A percentile compares a stretch with the other conserved stretches of the same genome.
Evolutionary conservation across 1,140 invertebrate species (phyloP).

Genomic region (Neodiprion virginianus): DNA sequence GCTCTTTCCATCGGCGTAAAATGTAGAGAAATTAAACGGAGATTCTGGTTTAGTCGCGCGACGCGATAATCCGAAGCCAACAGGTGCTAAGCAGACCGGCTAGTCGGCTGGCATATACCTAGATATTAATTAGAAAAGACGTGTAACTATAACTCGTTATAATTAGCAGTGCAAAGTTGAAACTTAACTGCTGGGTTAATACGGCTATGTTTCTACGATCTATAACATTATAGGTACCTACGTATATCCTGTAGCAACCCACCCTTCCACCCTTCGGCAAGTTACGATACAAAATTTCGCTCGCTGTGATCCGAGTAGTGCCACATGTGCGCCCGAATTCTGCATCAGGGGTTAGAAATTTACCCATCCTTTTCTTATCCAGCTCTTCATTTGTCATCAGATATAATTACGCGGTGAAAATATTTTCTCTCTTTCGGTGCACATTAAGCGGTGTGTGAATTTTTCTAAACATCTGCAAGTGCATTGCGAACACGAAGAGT

Average conservation of each 20-base stretch:
- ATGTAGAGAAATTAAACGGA: not conserved
- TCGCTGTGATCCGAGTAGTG: too few species aligned
- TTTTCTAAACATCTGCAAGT: too few species aligned
- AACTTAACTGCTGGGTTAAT: not conserved
- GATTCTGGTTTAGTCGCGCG: not conserved
- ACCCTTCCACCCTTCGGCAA: too few species aligned
- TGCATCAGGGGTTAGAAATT: too few species aligned
- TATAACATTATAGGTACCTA: not conserved
- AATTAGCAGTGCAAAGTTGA: not conserved
- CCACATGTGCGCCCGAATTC: too few species aligned
- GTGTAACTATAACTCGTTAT: not conserved
- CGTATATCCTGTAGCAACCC: not conserved
- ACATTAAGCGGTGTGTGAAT: too few species aligned
- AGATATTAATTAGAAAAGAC: not conserved
- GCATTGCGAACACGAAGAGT: too few species aligned
- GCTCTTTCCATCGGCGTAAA: not conserved
- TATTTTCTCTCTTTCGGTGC: too few species aligned
- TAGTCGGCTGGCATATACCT: not conserved
- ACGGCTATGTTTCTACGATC: not conserved
- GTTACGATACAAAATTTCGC: too few species aligned
- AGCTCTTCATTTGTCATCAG: too few species aligned
- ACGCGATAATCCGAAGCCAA: not conserved
- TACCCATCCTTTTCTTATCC: too few species aligned
- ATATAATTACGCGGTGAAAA: too few species aligned
- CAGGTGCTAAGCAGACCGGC: not conserved